Conservation (phyloP, 2,888 invertebrate genomes). For the Lepeophtheirus nordmannii region DNA sequence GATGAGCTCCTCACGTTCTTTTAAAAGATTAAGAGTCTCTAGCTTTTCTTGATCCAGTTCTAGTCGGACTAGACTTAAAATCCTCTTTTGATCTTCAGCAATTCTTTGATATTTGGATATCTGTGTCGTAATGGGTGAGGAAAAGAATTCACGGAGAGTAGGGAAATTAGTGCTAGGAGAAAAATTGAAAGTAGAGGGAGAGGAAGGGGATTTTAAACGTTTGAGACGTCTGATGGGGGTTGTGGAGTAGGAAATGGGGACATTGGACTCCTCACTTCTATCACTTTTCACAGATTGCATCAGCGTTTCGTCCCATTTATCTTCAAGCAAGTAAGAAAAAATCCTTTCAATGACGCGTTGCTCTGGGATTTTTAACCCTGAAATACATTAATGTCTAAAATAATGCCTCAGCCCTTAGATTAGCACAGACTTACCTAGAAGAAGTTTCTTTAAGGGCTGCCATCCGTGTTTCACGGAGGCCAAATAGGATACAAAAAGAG, state of each 20-base stretch:
- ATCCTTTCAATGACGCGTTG: background rate
- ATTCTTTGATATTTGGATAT: constrained; percentile 14
- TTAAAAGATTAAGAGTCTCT: background rate
- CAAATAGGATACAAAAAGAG: background rate
- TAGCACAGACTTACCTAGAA: background rate
- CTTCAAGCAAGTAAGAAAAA: background rate
- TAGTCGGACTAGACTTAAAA: background rate
- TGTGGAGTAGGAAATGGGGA: background rate
- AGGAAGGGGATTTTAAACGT: background rate
- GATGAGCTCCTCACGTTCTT: background rate
- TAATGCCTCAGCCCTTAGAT: no score
- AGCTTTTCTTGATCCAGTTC: constrained; percentile 10
- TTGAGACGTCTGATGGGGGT: background rate
- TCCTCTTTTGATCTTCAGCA: constrained; percentile 4
- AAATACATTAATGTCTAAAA: background rate
- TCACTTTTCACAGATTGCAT: no score
- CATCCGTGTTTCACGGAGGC: background rate
- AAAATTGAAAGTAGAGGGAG: background rate
- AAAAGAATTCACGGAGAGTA: background rate
- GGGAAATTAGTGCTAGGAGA: background rate
- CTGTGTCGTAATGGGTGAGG: constrained; percentile 11
- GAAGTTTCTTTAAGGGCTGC: background rate
- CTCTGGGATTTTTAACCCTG: background rate
- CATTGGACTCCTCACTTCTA: background rate
- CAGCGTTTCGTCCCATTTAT: background rate